phyloP scores from a whole-genome alignment of 2,797 vertebrate genomes.

The Sibirionetta formosa region DNA sequence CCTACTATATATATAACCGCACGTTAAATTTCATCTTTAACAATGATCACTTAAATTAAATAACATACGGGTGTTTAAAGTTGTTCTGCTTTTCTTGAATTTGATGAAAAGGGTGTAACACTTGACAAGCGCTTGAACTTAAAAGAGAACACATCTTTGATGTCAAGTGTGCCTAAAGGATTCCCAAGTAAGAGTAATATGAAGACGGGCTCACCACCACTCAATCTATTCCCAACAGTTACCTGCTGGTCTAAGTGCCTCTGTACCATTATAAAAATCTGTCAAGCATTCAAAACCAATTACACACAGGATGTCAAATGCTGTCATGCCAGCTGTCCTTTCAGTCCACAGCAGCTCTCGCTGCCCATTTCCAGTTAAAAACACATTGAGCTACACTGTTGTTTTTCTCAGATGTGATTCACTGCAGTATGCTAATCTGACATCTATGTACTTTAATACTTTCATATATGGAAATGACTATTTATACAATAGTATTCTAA shows the following conservation, averaged over 20 bases:
- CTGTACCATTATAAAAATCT: conserved; percentile 66
- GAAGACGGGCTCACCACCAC: conserved; percentile 71
- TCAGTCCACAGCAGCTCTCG: conserved; percentile 5
- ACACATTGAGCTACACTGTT: not conserved
- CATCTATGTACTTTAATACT: not conserved
- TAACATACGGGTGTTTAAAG: not conserved
- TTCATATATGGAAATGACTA: not conserved
- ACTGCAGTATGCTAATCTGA: not conserved
- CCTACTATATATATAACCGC: not conserved
- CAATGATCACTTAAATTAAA: conserved; percentile 39
- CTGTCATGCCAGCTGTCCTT: conserved; percentile 76
- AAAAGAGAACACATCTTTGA: conserved; percentile 61
- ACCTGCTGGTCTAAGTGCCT: conserved; percentile 74
- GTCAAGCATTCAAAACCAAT: conserved; percentile 82
- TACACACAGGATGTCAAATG: conserved; percentile 73
- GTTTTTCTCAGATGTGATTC: conserved; percentile 33
- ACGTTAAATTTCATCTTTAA: not conserved
- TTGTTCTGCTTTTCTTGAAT: conserved; percentile 18
- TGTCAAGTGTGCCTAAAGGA: conserved; percentile 66
- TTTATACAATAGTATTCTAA: not conserved
- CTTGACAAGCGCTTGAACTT: conserved; percentile 45
- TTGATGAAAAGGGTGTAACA: conserved; percentile 33
- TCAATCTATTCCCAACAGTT: conserved; percentile 78
- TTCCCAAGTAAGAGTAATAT: conserved; percentile 69
- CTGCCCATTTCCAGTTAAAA: conserved; percentile 63